Evolutionary conservation across 1,140 invertebrate species (phyloP).

Genomic region (Plectrocnemia conspersa): DNA sequence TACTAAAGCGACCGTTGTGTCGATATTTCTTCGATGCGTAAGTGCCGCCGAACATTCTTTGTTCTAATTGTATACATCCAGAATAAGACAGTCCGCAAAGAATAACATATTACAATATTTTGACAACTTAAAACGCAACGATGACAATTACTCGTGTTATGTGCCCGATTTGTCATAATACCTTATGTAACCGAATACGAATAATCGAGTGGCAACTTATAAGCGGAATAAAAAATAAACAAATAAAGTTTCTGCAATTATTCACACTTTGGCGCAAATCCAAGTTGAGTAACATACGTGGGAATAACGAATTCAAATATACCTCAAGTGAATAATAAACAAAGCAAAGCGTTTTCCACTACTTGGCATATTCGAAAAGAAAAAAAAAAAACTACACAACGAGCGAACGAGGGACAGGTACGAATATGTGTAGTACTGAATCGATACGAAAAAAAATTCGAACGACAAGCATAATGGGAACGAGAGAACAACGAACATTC

Average conservation of each 20-base stretch:
- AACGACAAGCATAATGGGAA: background rate
- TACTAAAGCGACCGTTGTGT: conserved; percentile 11
- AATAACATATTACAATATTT: background rate
- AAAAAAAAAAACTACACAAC: no score
- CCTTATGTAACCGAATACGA: background rate
- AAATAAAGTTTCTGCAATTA: background rate
- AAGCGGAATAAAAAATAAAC: background rate
- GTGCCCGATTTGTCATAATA: background rate
- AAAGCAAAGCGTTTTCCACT: background rate
- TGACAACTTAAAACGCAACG: background rate
- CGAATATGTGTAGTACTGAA: background rate
- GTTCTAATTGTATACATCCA: background rate
- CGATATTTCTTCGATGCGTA: background rate
- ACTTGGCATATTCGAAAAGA: background rate
- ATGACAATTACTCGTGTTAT: background rate
- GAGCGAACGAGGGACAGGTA: no score
- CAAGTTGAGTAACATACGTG: background rate
- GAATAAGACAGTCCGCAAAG: background rate
- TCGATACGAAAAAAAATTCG: conserved; percentile 2
- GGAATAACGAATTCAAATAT: background rate
- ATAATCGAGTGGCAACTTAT: background rate
- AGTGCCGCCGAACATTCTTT: background rate
- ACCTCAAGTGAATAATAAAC: background rate
- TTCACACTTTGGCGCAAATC: background rate
- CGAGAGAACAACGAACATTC: background rate